Base-by-base conservation (phyloP, 2,888 invertebrate species). In the Heteromyza rotundicornis region DNA sequence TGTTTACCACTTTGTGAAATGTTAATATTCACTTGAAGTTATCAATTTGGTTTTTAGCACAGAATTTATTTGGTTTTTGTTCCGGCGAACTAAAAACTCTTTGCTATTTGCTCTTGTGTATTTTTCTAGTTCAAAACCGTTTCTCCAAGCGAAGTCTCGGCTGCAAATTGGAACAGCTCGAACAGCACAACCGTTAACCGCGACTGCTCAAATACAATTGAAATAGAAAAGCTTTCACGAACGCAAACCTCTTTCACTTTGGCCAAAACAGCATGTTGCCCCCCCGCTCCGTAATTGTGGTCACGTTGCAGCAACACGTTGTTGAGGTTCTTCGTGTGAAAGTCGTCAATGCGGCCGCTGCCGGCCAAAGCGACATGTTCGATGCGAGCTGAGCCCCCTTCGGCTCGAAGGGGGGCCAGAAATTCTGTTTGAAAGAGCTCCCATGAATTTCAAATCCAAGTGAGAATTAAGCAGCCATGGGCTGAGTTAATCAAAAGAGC, bases 171-270 rank as follows among this genome's bases (percentile, higher is more conserved):
- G 8, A 22, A 35, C 16, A 50, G 23, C 58, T 27, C 27, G n/a
- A n/a, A n/a, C n/a, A n/a, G 51, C 36, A 60, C 56, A 56, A 60
- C 60, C 57, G 56, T 40, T 60, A 49, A 35, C 68, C 67, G 67
- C 70, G 75, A 74, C 69, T 67, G 75, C 68, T 74, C 66, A 75
- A 77, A 73, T 73, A 72, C 73, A 74, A 77, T 78, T 79, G 79
- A 79, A 74, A 75, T 70, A 73, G 75, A 76, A 77, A 77, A 79
- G 77, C 77, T 78, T 79, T 79, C 74, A 70, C 74, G 65, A 61
- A 57, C 64, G 59, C 27, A 40, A 66, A 69, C 66, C 64, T 68
- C 69, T 69, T 69, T 69, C 69, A 68, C 69, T 68, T 64, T 17
- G 60, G 66, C 65, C 62, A 65, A 64, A 62, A 62, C 60, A 49